A percentile compares a stretch with the other conserved stretches of the same genome.
Evolutionary conservation across 2,888 invertebrate genomes (phyloP).

Genomic region (Mechanitis mazaeus): DNA sequence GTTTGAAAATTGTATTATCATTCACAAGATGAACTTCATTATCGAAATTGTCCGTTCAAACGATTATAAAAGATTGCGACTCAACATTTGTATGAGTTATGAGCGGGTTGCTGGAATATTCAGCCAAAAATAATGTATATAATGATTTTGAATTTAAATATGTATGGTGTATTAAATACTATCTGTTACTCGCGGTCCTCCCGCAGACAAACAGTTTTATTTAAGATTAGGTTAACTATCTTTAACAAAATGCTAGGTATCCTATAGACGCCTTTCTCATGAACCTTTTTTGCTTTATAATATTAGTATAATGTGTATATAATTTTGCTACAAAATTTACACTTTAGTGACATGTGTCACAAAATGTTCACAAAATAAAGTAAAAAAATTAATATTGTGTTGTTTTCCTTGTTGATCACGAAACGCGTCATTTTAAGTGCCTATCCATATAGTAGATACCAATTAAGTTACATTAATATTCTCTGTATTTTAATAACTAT

Average conservation of each 20-base stretch:
- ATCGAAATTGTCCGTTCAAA: no score
- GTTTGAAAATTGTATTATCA: no score
- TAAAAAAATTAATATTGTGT: background rate
- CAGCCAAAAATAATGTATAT: background rate
- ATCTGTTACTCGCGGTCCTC: no score
- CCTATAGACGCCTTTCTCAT: no score
- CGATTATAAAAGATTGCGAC: no score
- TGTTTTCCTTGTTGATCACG: background rate
- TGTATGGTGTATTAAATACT: background rate
- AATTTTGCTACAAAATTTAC: background rate
- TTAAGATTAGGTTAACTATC: no score
- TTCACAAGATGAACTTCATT: no score
- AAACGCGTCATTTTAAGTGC: background rate
- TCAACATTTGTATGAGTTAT: no score
- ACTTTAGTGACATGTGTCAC: background rate
- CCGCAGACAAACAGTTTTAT: no score
- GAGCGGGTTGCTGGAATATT: no score
- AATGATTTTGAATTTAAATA: background rate
- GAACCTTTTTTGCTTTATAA: no score
- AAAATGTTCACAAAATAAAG: background rate
- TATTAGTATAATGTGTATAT: background rate
- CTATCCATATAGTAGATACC: slow-evolving; percentile 1
- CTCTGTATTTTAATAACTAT: slow-evolving; percentile 1
- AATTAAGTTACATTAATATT: background rate
- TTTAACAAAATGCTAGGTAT: no score